Evolutionary conservation across 37 sponge, comb jelly and placozoan species (phyloP).

Genomic region (Cladorhizidae sp.): DNA sequence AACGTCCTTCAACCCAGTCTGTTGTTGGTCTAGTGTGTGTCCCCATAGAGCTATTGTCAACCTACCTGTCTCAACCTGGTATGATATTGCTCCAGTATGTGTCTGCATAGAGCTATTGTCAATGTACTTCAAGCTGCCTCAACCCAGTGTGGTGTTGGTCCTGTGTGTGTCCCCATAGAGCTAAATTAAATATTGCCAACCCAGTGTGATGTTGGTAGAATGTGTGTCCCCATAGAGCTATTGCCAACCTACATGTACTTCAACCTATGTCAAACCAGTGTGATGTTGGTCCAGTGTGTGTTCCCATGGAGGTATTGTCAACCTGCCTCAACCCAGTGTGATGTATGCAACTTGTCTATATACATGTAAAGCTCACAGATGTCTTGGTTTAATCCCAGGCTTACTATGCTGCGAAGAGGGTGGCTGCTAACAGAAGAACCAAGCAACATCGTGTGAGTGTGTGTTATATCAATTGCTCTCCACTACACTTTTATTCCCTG

Average conservation of each 20-base stretch:
- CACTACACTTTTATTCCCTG: too few species aligned
- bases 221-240: not conserved
- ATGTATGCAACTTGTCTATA: not conserved
- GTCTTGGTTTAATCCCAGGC: conserved; percentile 4
- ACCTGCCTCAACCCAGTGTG: not conserved
- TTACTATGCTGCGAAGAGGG: conserved; percentile 48
- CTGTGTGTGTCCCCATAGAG: too few species aligned
- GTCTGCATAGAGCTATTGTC: too few species aligned
- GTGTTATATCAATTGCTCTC: too few species aligned
- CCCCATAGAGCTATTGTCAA: too few species aligned
- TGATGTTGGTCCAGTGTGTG: too few species aligned
- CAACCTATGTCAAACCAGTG: too few species aligned
- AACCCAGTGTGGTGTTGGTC: not conserved
- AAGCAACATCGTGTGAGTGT: not conserved
- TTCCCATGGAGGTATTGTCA: not conserved
- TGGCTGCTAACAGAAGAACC: conserved; percentile 32
- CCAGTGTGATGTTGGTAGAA: not conserved
- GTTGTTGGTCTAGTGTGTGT: too few species aligned
- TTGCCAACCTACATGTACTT: too few species aligned
- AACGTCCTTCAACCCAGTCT: too few species aligned
- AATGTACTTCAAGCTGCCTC: too few species aligned
- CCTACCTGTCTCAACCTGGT: not conserved
- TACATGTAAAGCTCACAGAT: not conserved
- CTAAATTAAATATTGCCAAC: not conserved
- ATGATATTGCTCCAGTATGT: not conserved